These are phyloP conservation scores for Channa argus DNA, from an alignment of 2,113 vertebrate genomes.

Conservation along the genomic window DNA sequence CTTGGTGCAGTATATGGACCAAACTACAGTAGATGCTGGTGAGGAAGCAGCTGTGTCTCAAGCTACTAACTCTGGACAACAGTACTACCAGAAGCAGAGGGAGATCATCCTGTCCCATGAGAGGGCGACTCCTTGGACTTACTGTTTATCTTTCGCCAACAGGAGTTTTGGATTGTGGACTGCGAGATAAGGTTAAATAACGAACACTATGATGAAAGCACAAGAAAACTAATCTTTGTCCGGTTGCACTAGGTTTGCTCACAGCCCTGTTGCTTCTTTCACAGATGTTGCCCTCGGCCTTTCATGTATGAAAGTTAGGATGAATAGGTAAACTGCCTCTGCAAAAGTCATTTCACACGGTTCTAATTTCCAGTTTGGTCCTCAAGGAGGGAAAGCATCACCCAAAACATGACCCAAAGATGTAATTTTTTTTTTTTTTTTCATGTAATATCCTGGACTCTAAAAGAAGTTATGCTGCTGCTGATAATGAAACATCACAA, in stretches of 20 bases:
- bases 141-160: conserved; percentile 44
- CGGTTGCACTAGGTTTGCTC: not conserved
- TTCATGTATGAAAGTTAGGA: not conserved
- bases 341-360: conserved; percentile 2
- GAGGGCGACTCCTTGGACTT: not conserved
- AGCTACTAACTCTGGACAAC: conserved; percentile 31
- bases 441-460: not conserved
- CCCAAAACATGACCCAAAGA: not conserved
- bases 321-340: not conserved
- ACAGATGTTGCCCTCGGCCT: not conserved
- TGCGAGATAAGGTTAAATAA: conserved; percentile 20
- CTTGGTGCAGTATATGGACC: conserved; percentile 63
- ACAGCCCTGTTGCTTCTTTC: not conserved
- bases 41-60: conserved; percentile 62
- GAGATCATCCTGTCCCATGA: conserved; percentile 24
- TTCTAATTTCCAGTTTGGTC: conserved; percentile 3
- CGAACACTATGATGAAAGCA: not conserved
- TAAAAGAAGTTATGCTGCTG: conserved; percentile 5
- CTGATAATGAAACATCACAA: conserved; percentile 14
- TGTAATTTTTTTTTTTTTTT: not conserved
- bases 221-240: conserved; percentile 9
- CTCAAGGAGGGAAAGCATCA: not conserved
- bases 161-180: conserved; percentile 7
- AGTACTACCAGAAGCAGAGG: conserved; percentile 30
- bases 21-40: conserved; percentile 55